phyloP scores from a whole-genome alignment of 2,888 invertebrate species.

The Agonopterix arenella region DNA sequence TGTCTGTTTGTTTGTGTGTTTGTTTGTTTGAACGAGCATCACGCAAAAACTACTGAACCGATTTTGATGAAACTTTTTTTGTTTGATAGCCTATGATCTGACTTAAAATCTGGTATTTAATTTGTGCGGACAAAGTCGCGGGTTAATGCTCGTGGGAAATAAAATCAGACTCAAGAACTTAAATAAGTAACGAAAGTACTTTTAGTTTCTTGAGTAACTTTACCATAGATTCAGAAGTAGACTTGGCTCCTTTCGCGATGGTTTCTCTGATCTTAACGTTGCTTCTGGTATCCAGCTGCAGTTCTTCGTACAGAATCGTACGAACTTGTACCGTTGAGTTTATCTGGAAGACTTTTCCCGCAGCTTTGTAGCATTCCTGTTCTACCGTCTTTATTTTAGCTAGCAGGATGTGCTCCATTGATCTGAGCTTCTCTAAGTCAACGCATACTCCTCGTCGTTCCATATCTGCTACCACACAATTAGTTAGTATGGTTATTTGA shows the following conservation, averaged over 20 bases:
- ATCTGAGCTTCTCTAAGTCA: slow-evolving; percentile 40
- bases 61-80: too few relatives aligned
- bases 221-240: slow-evolving; percentile 66
- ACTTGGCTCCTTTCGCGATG: slow-evolving; percentile 46
- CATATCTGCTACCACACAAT: slow-evolving; percentile 40
- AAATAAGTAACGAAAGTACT: too few relatives aligned
- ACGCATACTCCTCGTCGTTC: slow-evolving; percentile 51
- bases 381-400: slow-evolving; percentile 41
- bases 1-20: too few relatives aligned
- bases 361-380: slow-evolving; percentile 46
- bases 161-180: too few relatives aligned
- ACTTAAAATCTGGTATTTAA: too few relatives aligned
- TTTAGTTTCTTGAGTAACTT: not conserved
- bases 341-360: slow-evolving; percentile 55
- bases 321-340: slow-evolving; percentile 60
- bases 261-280: slow-evolving; percentile 55
- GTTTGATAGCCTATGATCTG: too few relatives aligned
- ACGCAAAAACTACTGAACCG: too few relatives aligned
- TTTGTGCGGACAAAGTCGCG: too few relatives aligned
- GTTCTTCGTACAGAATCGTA: slow-evolving; percentile 58
- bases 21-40: too few relatives aligned
- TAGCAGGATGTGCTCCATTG: slow-evolving; percentile 44
- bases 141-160: too few relatives aligned
- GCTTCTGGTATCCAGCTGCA: slow-evolving; percentile 50
- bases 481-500: not conserved